Evolutionary conservation across 2,888 invertebrate genomes (phyloP).

Genomic region (Pristionchus japonicus): DNA sequence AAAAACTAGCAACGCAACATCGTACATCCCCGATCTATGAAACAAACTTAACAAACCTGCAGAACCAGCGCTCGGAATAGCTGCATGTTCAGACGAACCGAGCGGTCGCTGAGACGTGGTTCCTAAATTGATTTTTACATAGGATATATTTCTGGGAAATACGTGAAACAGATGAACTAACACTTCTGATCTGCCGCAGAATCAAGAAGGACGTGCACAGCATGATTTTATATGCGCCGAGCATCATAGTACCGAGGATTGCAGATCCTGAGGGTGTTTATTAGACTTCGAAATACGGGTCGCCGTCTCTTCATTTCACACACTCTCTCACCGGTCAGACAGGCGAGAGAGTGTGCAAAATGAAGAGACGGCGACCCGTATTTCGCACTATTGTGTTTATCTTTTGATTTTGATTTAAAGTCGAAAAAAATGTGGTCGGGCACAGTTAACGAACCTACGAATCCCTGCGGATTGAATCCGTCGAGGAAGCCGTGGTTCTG

Average conservation of each 20-base stretch:
- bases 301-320: no score
- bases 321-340: no score
- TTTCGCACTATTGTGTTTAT: no score
- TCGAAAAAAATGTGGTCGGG: no score
- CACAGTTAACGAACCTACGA: background rate
- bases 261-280: background rate
- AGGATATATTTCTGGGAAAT: background rate
- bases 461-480: background rate
- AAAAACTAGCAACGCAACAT: no score
- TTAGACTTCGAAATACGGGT: no score
- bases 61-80: slow-evolving; percentile 20
- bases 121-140: background rate
- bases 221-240: background rate
- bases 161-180: background rate
- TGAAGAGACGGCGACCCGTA: no score
- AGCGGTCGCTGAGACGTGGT: background rate
- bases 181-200: background rate
- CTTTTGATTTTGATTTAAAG: no score
- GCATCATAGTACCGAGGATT: background rate
- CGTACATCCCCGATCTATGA: no score
- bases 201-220: background rate
- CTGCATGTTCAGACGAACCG: background rate
- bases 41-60: slow-evolving; percentile 36
- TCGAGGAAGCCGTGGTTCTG: background rate
- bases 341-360: no score